Base-by-base conservation (phyloP, 2,797 vertebrate species). In the Buphagus erythrorhynchus region DNA sequence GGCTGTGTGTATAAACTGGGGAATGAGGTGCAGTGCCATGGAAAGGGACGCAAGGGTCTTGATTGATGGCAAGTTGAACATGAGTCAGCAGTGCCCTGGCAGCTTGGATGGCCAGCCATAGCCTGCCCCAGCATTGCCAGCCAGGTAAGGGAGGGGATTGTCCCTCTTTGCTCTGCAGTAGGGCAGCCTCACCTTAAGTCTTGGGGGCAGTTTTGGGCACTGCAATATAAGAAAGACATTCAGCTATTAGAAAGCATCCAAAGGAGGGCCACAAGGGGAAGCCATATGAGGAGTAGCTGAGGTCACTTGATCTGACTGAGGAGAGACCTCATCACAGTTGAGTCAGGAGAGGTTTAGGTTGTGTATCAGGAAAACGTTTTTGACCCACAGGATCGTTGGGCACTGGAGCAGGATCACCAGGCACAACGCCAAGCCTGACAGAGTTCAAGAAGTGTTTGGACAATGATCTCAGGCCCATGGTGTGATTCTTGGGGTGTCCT, bases 131-230 rank as follows among this genome's bases (percentile, higher is more conserved):
- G 33, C 22, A 72, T 2, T 9, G 40, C 28, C 29, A 33, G 18
- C 10, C 0, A 0, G 21, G 38, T 7, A 13, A n/a, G 18, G 28
- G 28, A n/a, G 10, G 8, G n/a, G 12, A 45, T 71, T 61, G 33
- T 46, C 33, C 29, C 0, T 0, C 28, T 46, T 29, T 62, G 57
- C 16, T 63, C 48, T 55, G 33, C 19, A 14, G 22, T 46, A 2
- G 33, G 29, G 10, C 5, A 9, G 40, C 29, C 29, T 46, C 40
- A 24, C 29, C 67, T 38, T 0, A 0, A 46, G 16, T 24, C 16
- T 35, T 65, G 42, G 35, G 28, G 16, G 7, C 13, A 33, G 29
- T 24, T 46, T 33, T 48, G 33, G 24, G 19, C 4, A 6, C 24
- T 1, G 2, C 35, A 33, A 9, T 40, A 3, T 9, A 33, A 55